Evolutionary conservation across 2,113 vertebrate species (phyloP).

Genomic region (Prunella himalayana): DNA sequence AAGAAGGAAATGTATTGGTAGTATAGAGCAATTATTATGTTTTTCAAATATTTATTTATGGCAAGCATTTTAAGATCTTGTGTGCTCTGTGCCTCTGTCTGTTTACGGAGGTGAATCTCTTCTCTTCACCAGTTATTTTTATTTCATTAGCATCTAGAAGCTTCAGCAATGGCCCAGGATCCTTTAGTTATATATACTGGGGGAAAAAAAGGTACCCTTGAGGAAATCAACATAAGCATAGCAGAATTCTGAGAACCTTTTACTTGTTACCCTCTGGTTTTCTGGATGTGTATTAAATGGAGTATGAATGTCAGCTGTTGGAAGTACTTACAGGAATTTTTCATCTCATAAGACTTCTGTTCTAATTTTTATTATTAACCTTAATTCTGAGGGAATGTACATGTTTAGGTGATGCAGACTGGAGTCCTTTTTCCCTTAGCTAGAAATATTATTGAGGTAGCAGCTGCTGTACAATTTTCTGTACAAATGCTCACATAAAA

Average conservation of each 20-base stretch:
- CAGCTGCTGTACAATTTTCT: neutral
- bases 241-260: neutral
- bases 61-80: neutral
- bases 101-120: neutral
- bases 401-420: neutral
- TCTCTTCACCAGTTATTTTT: neutral
- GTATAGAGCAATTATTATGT: neutral
- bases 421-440: neutral
- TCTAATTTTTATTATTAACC: neutral
- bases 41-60: neutral
- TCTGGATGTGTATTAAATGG: neutral
- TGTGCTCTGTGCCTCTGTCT: neutral
- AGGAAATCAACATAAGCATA: neutral
- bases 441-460: neutral
- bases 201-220: neutral
- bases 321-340: accelerated
- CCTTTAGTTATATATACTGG: neutral
- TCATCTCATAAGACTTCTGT: neutral
- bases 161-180: neutral
- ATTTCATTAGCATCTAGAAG: neutral
- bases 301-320: neutral
- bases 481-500: neutral
- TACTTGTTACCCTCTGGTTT: neutral
- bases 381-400: neutral
- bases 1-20: neutral